These are phyloP conservation scores for Dynastes maya DNA, from an alignment of 2,888 invertebrate genomes.

Conservation along the genomic window DNA sequence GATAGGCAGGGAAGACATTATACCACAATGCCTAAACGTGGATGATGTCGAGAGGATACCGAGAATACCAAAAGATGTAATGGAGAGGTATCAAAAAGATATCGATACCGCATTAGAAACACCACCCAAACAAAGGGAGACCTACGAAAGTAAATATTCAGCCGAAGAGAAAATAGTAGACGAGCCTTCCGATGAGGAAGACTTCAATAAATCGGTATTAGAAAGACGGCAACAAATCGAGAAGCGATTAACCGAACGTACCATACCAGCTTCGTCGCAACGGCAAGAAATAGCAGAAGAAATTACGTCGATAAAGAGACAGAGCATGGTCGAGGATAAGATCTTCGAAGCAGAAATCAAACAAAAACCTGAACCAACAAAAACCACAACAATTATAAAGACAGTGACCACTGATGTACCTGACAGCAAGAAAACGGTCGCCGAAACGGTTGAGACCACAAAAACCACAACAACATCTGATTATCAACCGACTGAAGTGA, in stretches of 20 bases:
- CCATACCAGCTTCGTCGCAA: conserved; percentile 81
- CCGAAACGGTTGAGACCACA: conserved; percentile 54
- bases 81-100: conserved; percentile 79
- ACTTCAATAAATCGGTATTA: conserved; percentile 80
- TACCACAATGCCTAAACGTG: conserved; percentile 85
- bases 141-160: conserved; percentile 83
- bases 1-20: conserved; percentile 93
- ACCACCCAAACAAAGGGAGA: conserved; percentile 63
- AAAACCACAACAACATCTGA: conserved; percentile 55
- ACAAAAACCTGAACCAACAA: conserved; percentile 59
- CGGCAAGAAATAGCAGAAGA: conserved; percentile 83
- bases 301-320: conserved; percentile 79
- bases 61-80: conserved; percentile 65
- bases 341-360: conserved; percentile 75
- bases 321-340: conserved; percentile 74
- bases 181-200: conserved; percentile 72
- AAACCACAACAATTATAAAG: conserved; percentile 61
- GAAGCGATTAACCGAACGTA: conserved; percentile 80
- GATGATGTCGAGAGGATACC: conserved; percentile 72
- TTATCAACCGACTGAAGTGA: conserved; percentile 52
- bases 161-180: conserved; percentile 85
- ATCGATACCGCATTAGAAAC: conserved; percentile 70
- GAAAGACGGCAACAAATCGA: conserved; percentile 85
- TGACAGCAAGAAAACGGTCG: conserved; percentile 56
- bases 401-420: conserved; percentile 54